Evolutionary conservation across 2,113 vertebrate genomes (phyloP), one percentile per base, ranked within the genome.

Genomic region (Polypterus senegalus): DNA sequence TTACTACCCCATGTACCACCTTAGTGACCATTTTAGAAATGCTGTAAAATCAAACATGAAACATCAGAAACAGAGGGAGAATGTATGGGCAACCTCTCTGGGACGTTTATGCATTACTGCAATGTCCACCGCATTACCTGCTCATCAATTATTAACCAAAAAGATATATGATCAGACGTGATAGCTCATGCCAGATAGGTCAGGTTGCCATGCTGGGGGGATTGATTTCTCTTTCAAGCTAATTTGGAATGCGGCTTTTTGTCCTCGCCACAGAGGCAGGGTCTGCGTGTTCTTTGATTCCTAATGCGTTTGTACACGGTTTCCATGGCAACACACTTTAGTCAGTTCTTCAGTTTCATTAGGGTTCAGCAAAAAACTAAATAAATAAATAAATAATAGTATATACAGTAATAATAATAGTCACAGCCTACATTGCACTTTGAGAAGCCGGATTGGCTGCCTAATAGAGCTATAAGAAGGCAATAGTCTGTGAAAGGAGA

Each of bases 291-390:
- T 69, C 51, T 66, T 74, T 72, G 68, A 72, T 79, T 77, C 70
- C 68, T 68, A 48, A 58, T 60, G 66, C 70, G 66, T 62, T 54
- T 9, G 58, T 63, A 46, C 51, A 45, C 47, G 3, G 77, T 84
- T 44, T 77, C 67, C 83, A 84, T 80, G 83, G 85, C 70, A 87
- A 84, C 81, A 55, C 62, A 52, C 65, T 74, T 57, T 4, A 0
- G 10, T 63, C 48, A 70, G 71, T 74, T 72, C 58, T 69, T 56
- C 65, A 47, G 61, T 71, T 52, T 52, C 7, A 52, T 52, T 52
- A 8, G 27, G 27, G 51, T 52, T 52, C 51, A 52, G 4, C 51
- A 7, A 8, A 52, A 10, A 52, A 8, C 7, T 52, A 52, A 8
- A 8, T 3, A 52, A 52, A 52, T 52, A 52, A 51, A 52, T 3